phyloP scores from a whole-genome alignment of 2,888 invertebrate species.

The Thyatira batis region DNA sequence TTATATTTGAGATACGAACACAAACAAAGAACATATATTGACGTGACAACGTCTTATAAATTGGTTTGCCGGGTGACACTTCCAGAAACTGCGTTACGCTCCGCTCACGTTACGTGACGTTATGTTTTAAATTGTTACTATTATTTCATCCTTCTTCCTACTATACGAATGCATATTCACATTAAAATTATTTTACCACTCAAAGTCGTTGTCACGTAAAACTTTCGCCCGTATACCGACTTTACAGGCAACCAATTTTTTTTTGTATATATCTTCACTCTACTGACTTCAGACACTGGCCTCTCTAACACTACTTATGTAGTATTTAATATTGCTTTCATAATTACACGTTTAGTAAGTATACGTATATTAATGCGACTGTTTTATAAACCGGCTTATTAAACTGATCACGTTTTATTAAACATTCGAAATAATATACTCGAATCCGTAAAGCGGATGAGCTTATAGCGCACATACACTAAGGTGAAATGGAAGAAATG shows the following conservation, averaged over 20 bases:
- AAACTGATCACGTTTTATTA: conserved; percentile 23
- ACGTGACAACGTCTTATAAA: no score
- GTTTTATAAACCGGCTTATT: conserved; percentile 30
- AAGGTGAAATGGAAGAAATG: background rate
- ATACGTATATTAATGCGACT: conserved; percentile 20
- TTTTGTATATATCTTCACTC: conserved; percentile 17
- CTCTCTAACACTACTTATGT: conserved; percentile 60
- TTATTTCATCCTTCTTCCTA: no score
- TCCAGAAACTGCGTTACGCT: no score
- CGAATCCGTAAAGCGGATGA: conserved; percentile 18
- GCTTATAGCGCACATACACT: conserved; percentile 16
- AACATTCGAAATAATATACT: conserved; percentile 32
- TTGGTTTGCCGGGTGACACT: no score
- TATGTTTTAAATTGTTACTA: no score
- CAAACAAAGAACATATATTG: conserved; percentile 14
- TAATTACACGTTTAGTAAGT: conserved; percentile 15
- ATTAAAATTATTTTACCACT: no score
- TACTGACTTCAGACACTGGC: conserved; percentile 68
- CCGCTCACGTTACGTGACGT: no score
- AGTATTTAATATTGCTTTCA: conserved; percentile 39
- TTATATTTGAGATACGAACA: conserved; percentile 4
- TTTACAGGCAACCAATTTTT: no score
- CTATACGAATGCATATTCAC: no score
- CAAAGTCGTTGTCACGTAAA: no score
- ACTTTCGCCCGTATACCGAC: no score